phyloP scores from a whole-genome alignment of 1,140 invertebrate species.

The Aphaenogaster floridana region DNA sequence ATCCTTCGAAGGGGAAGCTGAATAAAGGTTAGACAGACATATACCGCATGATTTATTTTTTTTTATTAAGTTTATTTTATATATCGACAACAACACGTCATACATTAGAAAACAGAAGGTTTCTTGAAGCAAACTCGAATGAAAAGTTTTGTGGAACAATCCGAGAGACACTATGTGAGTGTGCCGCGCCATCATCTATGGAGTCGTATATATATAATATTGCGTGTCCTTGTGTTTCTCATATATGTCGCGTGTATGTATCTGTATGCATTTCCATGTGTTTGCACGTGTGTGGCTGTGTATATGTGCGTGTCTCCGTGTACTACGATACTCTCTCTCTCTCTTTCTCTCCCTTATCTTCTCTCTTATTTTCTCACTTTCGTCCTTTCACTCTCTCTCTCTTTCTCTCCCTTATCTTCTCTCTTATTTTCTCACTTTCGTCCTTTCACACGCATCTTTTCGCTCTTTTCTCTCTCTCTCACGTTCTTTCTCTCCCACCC shows the following conservation, averaged over 20 bases:
- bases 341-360: slow-evolving; percentile 59
- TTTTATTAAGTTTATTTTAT: slow-evolving; percentile 88
- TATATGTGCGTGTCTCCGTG: slow-evolving; percentile 67
- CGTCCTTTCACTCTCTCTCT: slow-evolving; percentile 67
- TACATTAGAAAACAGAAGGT: slow-evolving; percentile 88
- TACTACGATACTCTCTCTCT: slow-evolving; percentile 85
- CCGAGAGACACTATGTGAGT: slow-evolving; percentile 88
- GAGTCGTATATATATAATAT: slow-evolving; percentile 87
- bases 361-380: slow-evolving; percentile 66
- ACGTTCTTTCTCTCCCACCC: slow-evolving; percentile 47
- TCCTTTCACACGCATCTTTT: slow-evolving; percentile 22
- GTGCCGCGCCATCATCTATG: slow-evolving; percentile 87
- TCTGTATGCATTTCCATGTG: slow-evolving; percentile 69
- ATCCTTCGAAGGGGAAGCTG: background rate
- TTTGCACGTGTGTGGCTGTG: slow-evolving; percentile 53
- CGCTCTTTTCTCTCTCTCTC: slow-evolving; percentile 40
- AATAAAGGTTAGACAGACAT: slow-evolving; percentile 57
- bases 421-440: slow-evolving; percentile 65
- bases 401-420: slow-evolving; percentile 55
- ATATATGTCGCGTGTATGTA: slow-evolving; percentile 69
- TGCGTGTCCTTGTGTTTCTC: slow-evolving; percentile 82
- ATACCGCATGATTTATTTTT: slow-evolving; percentile 81
- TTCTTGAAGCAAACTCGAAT: slow-evolving; percentile 88
- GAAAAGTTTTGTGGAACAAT: slow-evolving; percentile 88
- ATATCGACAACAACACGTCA: slow-evolving; percentile 88